Base-by-base conservation (phyloP, 2,888 invertebrate genomes). In the Antitype chi region DNA sequence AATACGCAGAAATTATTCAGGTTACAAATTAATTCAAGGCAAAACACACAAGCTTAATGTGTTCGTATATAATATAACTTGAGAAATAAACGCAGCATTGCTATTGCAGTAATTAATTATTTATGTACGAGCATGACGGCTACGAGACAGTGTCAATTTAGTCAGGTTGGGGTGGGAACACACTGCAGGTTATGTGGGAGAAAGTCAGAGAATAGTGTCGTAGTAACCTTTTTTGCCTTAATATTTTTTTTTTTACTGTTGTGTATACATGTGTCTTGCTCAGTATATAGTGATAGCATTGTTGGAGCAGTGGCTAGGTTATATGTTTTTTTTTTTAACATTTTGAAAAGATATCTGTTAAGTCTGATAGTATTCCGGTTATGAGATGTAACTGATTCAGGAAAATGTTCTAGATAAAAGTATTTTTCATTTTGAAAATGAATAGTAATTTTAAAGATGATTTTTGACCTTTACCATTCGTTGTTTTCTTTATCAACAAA, bases 81-180 rank as follows among this genome's bases (percentile, higher is more conserved):
- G 74, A 69, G 85, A 76, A 84, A 86, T 87, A 87, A 87, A 82
- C 82, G 81, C 87, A 81, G 80, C 82, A 75, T 85, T 89, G 89
- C 89, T 90, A 88, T 90, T 90, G 89, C 88, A 92, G 91, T 90
- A 90, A 93, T 93, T 93, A 92, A 93, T 93, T 92, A 91, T 89
- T 64, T 57, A 88, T 85, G 87, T 89, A 90, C 92, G 90, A 89
- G 90, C 88, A 88, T 87, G 80, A 87, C 88, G 85, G 86, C 78
- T 73, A 83, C 88, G 85, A 86, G 87, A 85, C 87, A 86, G 89
- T 88, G 91, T 91, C 92, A 91, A 92, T 92, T 92, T 90, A 88
- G 82, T 87, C 76, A 83, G 82, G 67, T 71, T 72, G 52, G 70
- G 89, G 43, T 64, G 43, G 63, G 15, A 74, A 59, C 64, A 85